These are phyloP conservation scores for Phyllotis vaccarum DNA, from an alignment of 2,797 vertebrate genomes.

Conservation along the genomic window DNA sequence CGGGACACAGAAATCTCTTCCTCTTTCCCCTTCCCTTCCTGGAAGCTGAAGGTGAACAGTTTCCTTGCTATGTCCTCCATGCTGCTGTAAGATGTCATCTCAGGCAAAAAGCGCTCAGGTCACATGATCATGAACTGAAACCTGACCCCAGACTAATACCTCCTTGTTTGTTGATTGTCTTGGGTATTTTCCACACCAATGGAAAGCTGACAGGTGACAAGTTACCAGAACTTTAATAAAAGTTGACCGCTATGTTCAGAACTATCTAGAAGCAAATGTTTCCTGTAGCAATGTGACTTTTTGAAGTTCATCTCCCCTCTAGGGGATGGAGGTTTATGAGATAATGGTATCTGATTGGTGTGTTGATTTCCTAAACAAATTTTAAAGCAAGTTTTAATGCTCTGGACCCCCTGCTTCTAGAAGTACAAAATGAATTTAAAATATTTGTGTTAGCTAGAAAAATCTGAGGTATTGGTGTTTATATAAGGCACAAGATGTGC, in stretches of 20 bases:
- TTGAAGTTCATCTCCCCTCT: neutral
- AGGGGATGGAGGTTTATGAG: slow-evolving; percentile 67
- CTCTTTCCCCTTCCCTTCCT: neutral
- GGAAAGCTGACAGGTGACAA: neutral
- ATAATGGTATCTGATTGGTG: slow-evolving; percentile 49
- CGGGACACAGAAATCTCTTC: rapidly evolving
- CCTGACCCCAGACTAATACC: neutral
- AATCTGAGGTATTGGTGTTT: slow-evolving; percentile 64
- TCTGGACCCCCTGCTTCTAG: slow-evolving; percentile 54
- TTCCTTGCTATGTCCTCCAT: neutral
- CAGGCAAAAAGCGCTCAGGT: neutral
- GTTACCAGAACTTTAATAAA: neutral
- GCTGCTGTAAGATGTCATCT: neutral
- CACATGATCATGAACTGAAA: neutral
- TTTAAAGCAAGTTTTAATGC: slow-evolving; percentile 69
- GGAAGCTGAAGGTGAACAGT: neutral
- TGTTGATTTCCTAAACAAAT: slow-evolving; percentile 63
- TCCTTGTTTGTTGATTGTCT: neutral
- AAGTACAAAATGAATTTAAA: slow-evolving; percentile 57
- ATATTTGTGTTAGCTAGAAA: slow-evolving; percentile 64
- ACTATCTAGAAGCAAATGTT: slow-evolving; percentile 61
- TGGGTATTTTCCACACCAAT: neutral
- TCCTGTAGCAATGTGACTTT: slow-evolving; percentile 38
- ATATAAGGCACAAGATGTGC: slow-evolving; percentile 2
- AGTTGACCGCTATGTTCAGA: slow-evolving; percentile 64